Evolutionary conservation across 2,888 invertebrate species (phyloP), one percentile per base, ranked within the genome.

Genomic region (Andrena haemorrhoa): DNA sequence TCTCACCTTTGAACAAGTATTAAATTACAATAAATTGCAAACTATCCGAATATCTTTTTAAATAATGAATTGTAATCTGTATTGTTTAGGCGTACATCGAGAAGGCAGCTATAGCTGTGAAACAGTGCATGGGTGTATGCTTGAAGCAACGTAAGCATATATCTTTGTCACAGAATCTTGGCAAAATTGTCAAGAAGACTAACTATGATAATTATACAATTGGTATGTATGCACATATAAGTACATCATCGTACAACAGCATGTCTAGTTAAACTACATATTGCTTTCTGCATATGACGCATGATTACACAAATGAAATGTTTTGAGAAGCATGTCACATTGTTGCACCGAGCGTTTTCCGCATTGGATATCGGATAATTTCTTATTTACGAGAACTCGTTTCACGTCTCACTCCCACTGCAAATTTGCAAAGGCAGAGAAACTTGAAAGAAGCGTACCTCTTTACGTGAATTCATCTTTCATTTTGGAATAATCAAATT

Each of bases 1-100:
- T 92, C 95, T 99, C 91, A 99, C 99, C 2, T 98, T 98, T 92
- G 98, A 99, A 92, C 96, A 96, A 90, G 92, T 93, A 91, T 68
- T 56, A 63, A 41, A 63, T 63, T 33, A 16, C n/a, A 51, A 53
- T 53, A 60, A 58, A 63, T 56, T 51, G 10, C 33, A 26, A 58
- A n/a, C 29, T 33, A 29, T 8, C 20, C 58, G 72, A 60, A 68
- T 73, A 23, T 72, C 10, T 79, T n/a, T 41, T 33, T 65, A 23
- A 69, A 64, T 72, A 73, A 85, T 66, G 33, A 23, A 65, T 72
- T 29, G 7, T 58, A 60, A 74, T 70, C 10, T 75, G 23, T 69
- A 29, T 79, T 82, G 20, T 16, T 47, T 85, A 94, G 94, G 94
- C 95, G 79, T 96, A 97, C 89, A 97, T 98, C 80, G 95, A 95